Percentiles rank a stretch among this genome's conserved stretches.
Evolutionary conservation across 2,113 vertebrate genomes (phyloP).

Genomic region (Chloebia gouldiae): DNA sequence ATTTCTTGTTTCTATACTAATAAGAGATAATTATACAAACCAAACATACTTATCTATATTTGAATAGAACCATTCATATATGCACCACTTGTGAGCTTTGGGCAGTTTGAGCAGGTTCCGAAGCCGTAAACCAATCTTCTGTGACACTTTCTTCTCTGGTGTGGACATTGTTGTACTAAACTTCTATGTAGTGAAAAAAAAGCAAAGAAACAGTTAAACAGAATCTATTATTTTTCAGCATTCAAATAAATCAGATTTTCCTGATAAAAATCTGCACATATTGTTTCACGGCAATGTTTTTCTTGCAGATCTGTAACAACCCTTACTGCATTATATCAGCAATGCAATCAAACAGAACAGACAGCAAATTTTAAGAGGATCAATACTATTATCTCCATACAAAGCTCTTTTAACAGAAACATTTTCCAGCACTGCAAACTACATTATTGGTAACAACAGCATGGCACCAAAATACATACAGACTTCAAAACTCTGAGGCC

Average conservation of each 20-base stretch:
- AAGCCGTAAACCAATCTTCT: constrained; percentile 94
- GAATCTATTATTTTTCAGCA: background rate
- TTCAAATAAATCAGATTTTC: background rate
- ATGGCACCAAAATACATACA: background rate
- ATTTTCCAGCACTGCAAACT: background rate
- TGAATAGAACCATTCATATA: constrained; percentile 99
- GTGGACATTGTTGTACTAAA: constrained; percentile 85
- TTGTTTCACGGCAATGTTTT: background rate
- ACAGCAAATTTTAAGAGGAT: background rate
- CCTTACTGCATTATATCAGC: background rate
- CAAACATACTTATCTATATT: constrained; percentile 94
- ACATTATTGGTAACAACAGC: background rate
- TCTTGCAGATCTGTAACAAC: background rate
- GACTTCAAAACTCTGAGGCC: background rate
- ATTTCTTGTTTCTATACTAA: background rate
- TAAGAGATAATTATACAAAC: background rate
- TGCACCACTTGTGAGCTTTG: constrained; percentile 99
- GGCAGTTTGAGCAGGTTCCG: constrained; percentile 97
- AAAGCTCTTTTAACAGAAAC: background rate
- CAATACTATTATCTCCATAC: background rate
- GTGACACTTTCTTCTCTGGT: constrained; percentile 93
- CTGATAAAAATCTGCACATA: background rate
- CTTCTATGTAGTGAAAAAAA: constrained; percentile 79
- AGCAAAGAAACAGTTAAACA: background rate
- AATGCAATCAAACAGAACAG: background rate